Evolutionary conservation across 2,113 vertebrate species (phyloP).

Genomic region (Lycaon pictus): DNA sequence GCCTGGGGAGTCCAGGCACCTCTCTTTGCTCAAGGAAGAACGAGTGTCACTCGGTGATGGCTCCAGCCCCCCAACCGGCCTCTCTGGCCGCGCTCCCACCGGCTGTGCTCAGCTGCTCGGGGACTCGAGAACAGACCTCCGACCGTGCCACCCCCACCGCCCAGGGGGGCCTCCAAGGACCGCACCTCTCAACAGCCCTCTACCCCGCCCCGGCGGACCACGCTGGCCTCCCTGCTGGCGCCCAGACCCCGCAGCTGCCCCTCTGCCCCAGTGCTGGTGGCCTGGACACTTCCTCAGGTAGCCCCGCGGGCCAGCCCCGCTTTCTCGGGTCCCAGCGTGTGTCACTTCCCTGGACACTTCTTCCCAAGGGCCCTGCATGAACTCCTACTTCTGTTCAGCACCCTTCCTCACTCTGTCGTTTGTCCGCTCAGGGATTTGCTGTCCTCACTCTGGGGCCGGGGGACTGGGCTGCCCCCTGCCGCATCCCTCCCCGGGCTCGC

Average conservation of each 20-base stretch:
- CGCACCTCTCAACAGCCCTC: no score
- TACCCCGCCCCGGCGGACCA: no score
- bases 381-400: background rate
- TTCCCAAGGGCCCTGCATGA: background rate
- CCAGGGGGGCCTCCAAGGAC: no score
- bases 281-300: no score
- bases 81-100: background rate
- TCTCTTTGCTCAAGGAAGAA: background rate
- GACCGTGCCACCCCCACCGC: no score
- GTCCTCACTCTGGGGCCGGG: background rate
- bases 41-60: background rate
- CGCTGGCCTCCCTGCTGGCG: background rate
- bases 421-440: background rate
- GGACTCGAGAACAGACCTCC: background rate
- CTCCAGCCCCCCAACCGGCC: background rate
- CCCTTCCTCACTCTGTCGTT: background rate
- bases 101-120: background rate
- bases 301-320: rapidly evolving
- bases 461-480: background rate
- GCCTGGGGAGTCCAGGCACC: background rate
- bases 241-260: background rate
- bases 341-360: background rate
- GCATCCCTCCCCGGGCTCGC: background rate
- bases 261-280: background rate
- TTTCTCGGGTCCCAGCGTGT: background rate